Base-by-base conservation (phyloP, 2,113 vertebrate genomes). In the Porphyrio hochstetteri region DNA sequence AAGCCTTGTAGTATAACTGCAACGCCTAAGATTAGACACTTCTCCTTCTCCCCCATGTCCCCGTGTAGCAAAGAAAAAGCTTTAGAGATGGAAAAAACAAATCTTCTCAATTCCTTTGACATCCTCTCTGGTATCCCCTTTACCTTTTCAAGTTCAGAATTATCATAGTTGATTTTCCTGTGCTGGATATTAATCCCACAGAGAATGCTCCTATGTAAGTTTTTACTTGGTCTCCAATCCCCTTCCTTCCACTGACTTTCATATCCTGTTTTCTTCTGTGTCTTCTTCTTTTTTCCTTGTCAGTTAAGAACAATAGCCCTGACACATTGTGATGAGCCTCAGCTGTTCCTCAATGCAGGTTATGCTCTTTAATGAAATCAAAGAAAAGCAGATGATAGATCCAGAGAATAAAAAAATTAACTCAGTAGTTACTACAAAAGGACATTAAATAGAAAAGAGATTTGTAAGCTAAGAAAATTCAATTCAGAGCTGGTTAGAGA, bases 301-400 rank as follows among this genome's bases (percentile, higher is more conserved):
- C 33, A 44, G 7, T 27, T 72, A 61, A 82, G 61, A 95, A 52
- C 70, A 82, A 71, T 76, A 72, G 14, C 35, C 31, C 27, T 93
- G 79, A 85, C 71, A 76, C 67, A 44, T 60, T 76, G 14, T 72
- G 75, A 88, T 69, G 70, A 88, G 82, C 16, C 70, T 94, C 82
- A 87, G 53, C 61, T 93, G 59, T 28, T 94, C 57, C 53, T 87
- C 67, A 82, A 1, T 59, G 93, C 70, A 68, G 42, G 75, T 72
- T 93, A 65, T 81, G 29, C 44, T 82, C 74, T 93, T 82, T 75
- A 96, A 91, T 59, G 46, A 61, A 91, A 86, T 84, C 64, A 92
- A 89, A 86, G 68, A 56, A 84, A 83, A 92, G 5, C 16, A 86
- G 71, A 82, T 82, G 67, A 88, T 63, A 77, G 53, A 95, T 82